Conservation (phyloP, 1,140 invertebrate species). For the Acromyrmex heyeri region DNA sequence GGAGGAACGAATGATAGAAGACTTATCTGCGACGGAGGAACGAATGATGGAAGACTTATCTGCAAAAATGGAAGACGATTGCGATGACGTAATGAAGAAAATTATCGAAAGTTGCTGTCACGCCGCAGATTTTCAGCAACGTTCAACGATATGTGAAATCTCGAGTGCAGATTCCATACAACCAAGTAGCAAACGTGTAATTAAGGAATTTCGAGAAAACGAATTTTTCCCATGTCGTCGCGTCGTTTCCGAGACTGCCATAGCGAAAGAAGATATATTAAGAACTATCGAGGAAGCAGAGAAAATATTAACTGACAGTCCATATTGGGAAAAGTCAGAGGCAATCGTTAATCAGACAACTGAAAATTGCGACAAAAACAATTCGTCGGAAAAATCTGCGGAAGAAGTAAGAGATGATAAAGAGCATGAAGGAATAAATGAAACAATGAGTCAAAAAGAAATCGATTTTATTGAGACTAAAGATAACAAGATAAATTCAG, state of each 20-base stretch:
- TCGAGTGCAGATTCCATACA: background rate
- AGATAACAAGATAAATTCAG: background rate
- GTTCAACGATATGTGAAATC: background rate
- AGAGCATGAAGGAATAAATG: background rate
- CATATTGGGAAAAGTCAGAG: background rate
- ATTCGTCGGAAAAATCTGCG: background rate
- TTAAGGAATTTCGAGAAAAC: background rate
- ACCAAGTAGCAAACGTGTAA: constrained; percentile 3
- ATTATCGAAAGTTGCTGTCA: constrained; percentile 22
- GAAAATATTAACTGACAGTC: constrained; percentile 29
- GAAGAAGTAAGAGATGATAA: background rate
- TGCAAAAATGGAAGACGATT: constrained; percentile 8
- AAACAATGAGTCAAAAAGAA: background rate
- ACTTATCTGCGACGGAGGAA: background rate
- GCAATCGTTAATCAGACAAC: background rate
- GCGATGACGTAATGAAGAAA: constrained; percentile 22
- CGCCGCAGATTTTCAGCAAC: background rate
- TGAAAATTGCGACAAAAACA: background rate
- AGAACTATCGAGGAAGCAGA: constrained; percentile 44
- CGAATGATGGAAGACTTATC: constrained; percentile 1
- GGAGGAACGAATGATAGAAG: constrained; percentile 24
- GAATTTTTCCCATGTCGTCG: background rate
- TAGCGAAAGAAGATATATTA: constrained; percentile 43
- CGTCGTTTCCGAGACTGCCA: constrained; percentile 15
- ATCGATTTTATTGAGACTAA: constrained; percentile 15